Percentiles rank a stretch among this genome's conserved stretches.
phyloP scores from a whole-genome alignment of 2,113 vertebrate species.

The Noctilio leporinus region DNA sequence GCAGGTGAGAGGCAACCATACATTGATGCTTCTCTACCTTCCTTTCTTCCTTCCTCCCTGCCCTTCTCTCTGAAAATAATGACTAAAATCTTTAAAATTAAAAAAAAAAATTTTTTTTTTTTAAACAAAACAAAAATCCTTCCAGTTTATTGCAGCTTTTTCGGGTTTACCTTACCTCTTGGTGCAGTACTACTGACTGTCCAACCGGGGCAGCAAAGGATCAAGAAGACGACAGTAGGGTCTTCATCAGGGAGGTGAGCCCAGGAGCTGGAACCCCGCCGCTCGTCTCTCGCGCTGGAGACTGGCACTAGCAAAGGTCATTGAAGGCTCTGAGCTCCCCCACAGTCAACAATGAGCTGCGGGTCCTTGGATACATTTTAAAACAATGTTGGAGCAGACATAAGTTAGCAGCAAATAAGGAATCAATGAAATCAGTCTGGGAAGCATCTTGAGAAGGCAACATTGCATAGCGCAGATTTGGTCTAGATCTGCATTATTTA shows the following conservation, averaged over 20 bases:
- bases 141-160: not conserved
- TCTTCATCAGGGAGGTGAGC: not conserved
- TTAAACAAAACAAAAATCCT: no score
- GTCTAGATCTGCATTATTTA: not conserved
- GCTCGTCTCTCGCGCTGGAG: not conserved
- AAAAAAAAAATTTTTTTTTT: no score
- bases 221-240: not conserved
- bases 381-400: not conserved
- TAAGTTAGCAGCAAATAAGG: not conserved
- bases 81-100: no score
- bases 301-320: not conserved
- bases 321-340: fast-evolving
- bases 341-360: not conserved
- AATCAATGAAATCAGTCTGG: not conserved
- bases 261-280: not conserved
- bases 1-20: no score
- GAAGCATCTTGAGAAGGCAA: not conserved
- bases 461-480: not conserved
- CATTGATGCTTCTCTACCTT: no score
- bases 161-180: not conserved
- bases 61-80: no score
- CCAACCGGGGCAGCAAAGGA: slow-evolving; percentile 32
- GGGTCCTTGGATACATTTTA: not conserved
- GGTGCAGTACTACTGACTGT: not conserved
- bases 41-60: no score